A percentile compares a stretch with the other conserved stretches of the same genome.
Conservation (phyloP, 1,140 invertebrate genomes). For the Acromyrmex heyeri region DNA sequence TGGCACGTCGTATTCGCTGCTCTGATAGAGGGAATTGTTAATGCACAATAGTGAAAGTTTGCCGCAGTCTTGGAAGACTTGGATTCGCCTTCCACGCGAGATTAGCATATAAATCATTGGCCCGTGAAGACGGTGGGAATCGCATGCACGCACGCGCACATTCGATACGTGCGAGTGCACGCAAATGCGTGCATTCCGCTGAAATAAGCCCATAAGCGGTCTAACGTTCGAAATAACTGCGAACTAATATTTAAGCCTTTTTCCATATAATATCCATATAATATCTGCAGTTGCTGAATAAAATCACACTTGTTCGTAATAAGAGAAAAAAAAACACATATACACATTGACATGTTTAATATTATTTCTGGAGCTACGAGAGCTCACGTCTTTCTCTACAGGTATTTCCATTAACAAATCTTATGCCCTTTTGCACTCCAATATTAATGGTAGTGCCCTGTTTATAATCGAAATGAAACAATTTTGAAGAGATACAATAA, state of each 20-base stretch:
- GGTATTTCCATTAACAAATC: background rate
- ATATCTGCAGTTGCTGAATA: background rate
- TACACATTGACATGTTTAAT: background rate
- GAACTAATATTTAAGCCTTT: background rate
- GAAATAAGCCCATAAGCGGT: background rate
- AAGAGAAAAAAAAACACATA: background rate
- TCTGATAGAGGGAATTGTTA: slow-evolving; percentile 5
- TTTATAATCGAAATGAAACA: slow-evolving; percentile 4
- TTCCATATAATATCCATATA: too few species aligned
- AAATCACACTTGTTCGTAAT: background rate
- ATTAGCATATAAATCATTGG: slow-evolving; percentile 77
- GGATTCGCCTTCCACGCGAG: slow-evolving; percentile 52
- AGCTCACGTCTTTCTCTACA: background rate
- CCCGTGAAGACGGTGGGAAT: slow-evolving; percentile 68
- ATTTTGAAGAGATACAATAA: background rate
- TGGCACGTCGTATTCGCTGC: background rate
- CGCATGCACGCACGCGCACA: slow-evolving; percentile 9
- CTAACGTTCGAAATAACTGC: background rate
- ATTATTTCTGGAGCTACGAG: background rate
- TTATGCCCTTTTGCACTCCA: background rate
- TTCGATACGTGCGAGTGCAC: background rate
- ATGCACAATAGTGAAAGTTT: slow-evolving; percentile 63
- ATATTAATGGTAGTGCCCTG: background rate
- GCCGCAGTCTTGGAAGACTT: slow-evolving; percentile 14
- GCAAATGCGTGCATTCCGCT: background rate